phyloP scores from a whole-genome alignment of 2,113 vertebrate genomes.

The Ginglymostoma cirratum region DNA sequence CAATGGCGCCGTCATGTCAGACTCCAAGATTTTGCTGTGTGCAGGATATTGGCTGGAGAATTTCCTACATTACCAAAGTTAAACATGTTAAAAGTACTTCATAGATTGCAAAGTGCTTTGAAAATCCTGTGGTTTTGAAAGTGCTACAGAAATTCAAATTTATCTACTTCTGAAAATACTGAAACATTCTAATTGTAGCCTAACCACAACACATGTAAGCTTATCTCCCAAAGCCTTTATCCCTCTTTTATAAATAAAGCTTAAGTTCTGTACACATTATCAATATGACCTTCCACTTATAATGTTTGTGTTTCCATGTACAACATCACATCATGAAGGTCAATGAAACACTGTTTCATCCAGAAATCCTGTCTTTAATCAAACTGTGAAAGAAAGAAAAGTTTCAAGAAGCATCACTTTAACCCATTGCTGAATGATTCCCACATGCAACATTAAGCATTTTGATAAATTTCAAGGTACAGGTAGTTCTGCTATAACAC shows the following conservation, averaged over 20 bases:
- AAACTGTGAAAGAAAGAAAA: background rate
- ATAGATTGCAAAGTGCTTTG: background rate
- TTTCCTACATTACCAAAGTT: background rate
- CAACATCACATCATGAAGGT: background rate
- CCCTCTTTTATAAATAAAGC: background rate
- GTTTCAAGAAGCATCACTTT: background rate
- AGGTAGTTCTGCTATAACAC: no score
- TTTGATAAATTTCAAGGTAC: background rate
- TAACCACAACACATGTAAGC: background rate
- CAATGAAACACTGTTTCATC: constrained; percentile 10
- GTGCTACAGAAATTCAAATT: background rate
- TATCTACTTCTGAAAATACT: background rate
- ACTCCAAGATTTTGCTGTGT: background rate
- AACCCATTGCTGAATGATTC: background rate
- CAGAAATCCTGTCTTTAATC: background rate
- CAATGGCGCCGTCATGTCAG: background rate
- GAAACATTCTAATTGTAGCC: background rate
- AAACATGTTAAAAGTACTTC: background rate
- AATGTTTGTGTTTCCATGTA: background rate
- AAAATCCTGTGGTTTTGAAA: background rate
- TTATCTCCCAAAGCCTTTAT: background rate
- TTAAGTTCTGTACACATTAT: background rate
- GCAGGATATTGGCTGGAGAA: background rate
- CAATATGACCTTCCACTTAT: background rate
- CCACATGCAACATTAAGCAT: background rate